A percentile compares a stretch with the other conserved stretches of the same genome.
phyloP scores from a whole-genome alignment of 1,140 invertebrate genomes.

The Brachionus manjavacas region DNA sequence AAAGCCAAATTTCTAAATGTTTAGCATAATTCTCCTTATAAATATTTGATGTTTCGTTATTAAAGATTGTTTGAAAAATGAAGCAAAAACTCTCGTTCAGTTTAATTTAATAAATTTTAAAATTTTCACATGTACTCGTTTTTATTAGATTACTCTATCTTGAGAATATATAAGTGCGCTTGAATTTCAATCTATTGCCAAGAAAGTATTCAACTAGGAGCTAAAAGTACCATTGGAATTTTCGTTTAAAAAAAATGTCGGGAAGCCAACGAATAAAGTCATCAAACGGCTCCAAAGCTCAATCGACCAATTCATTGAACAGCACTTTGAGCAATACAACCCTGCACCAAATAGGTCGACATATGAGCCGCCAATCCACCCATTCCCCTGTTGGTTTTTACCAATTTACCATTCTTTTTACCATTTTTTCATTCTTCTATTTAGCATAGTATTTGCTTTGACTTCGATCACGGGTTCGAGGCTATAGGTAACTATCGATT shows the following conservation, averaged over 20 bases:
- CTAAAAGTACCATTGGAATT: neutral
- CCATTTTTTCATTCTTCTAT: neutral
- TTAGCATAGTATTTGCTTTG: constrained; percentile 42
- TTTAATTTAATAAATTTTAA: neutral
- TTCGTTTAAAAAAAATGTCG: neutral
- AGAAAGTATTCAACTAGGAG: neutral
- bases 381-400: constrained; percentile 20
- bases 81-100: neutral
- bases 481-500: constrained; percentile 15
- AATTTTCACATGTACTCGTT: neutral
- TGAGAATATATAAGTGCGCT: neutral
- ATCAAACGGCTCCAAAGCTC: neutral
- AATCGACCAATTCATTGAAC: neutral
- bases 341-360: neutral
- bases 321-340: neutral
- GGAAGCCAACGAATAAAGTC: neutral
- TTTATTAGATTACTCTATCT: neutral
- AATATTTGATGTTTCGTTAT: constrained; percentile 5
- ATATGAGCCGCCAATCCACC: neutral
- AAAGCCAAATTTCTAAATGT: neutral
- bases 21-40: neutral
- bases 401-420: neutral
- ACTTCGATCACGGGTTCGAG: constrained; percentile 29
- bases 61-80: neutral
- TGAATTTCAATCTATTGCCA: neutral